phyloP scores from a whole-genome alignment of 2,888 invertebrate genomes.

The Acrobasis repandana region DNA sequence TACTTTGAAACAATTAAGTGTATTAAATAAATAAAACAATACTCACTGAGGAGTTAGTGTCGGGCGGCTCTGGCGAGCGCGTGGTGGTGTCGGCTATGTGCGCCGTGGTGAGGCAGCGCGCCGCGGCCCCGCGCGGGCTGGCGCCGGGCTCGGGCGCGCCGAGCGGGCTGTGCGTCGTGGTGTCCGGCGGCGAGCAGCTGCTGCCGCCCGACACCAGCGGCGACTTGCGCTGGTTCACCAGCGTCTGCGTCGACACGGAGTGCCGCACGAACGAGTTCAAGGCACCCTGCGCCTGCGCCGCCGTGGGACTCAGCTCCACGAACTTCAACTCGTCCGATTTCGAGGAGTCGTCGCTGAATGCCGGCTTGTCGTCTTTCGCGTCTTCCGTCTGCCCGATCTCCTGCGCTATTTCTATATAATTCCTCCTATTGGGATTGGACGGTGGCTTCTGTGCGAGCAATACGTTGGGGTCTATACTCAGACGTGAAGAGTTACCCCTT shows the following conservation, averaged over 20 bases:
- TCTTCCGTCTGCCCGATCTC: slow-evolving; percentile 39
- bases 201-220: slow-evolving; percentile 35
- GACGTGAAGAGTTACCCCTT: slow-evolving; percentile 63
- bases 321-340: slow-evolving; percentile 42
- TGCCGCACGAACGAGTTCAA: slow-evolving; percentile 70
- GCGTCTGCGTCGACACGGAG: slow-evolving; percentile 90
- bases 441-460: slow-evolving; percentile 67
- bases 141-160: slow-evolving; percentile 75
- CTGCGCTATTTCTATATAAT: slow-evolving; percentile 43
- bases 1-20: too few species aligned
- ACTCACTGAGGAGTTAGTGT: slow-evolving; percentile 70
- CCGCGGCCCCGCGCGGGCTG: slow-evolving; percentile 44
- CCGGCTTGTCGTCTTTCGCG: slow-evolving; percentile 36
- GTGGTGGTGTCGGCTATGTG: slow-evolving; percentile 74
- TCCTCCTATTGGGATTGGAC: slow-evolving; percentile 42
- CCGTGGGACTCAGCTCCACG: slow-evolving; percentile 39
- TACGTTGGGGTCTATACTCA: slow-evolving; percentile 84
- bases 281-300: slow-evolving; percentile 18
- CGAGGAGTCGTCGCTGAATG: slow-evolving; percentile 20
- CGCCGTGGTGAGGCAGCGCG: slow-evolving; percentile 38
- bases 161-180: slow-evolving; percentile 92
- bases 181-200: slow-evolving; percentile 87
- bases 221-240: slow-evolving; percentile 62
- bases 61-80: slow-evolving; percentile 70
- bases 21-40: too few species aligned